Conservation (phyloP, 2,113 vertebrate genomes). For the Passer domesticus region DNA sequence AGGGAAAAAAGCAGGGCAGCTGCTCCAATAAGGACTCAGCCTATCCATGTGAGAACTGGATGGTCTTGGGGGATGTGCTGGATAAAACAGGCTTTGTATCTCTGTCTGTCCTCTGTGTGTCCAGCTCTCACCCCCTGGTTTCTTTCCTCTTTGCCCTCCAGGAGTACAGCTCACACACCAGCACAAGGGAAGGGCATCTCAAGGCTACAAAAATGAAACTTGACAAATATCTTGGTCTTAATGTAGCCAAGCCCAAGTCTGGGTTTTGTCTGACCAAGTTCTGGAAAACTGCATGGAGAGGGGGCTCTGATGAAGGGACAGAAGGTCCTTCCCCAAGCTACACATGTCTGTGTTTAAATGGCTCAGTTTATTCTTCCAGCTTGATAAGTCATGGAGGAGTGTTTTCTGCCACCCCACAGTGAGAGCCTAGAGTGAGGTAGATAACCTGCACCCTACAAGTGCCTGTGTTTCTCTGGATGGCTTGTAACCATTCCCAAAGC, state of each 20-base stretch:
- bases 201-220: not conserved
- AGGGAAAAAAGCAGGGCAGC: not conserved
- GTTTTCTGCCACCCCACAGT: not conserved
- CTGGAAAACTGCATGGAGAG: not conserved
- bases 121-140: not conserved
- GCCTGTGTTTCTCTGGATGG: not conserved
- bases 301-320: not conserved
- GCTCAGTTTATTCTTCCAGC: not conserved
- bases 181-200: not conserved
- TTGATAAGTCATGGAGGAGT: not conserved
- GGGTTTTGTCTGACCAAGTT: not conserved
- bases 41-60: not conserved
- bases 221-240: not conserved
- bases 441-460: not conserved
- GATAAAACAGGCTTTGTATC: not conserved
- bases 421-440: not conserved
- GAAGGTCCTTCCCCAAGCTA: not conserved
- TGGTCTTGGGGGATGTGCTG: accelerated
- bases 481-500: not conserved
- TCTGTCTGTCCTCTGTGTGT: not conserved
- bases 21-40: not conserved
- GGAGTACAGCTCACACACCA: accelerated
- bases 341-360: not conserved
- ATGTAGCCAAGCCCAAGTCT: not conserved
- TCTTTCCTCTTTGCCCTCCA: not conserved